Conservation (phyloP, 2,113 vertebrate genomes). For the Labeo rohita region DNA sequence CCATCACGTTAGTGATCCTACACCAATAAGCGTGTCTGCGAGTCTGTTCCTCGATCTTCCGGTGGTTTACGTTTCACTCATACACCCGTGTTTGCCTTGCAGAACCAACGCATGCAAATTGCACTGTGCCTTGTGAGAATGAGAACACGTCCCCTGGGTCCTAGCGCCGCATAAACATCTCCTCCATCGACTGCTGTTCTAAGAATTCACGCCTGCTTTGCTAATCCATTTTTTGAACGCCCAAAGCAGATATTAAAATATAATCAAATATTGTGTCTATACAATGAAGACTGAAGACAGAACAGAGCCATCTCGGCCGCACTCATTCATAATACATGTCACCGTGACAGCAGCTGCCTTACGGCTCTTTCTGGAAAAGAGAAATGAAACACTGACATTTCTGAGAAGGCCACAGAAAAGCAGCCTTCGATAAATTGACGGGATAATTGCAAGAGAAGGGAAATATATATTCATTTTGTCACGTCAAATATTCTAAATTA, state of each 20-base stretch:
- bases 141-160: conserved; percentile 42
- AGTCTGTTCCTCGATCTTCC: conserved; percentile 28
- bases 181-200: not conserved
- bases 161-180: conserved; percentile 30
- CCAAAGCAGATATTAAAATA: not conserved
- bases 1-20: conserved; percentile 68
- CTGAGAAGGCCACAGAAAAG: conserved; percentile 5
- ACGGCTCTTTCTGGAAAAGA: not conserved
- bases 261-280: not conserved
- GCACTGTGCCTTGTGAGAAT: not conserved
- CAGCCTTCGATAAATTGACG: not conserved
- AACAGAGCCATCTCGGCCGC: not conserved
- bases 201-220: not conserved
- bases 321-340: conserved; percentile 42
- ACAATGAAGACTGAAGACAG: not conserved
- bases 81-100: conserved; percentile 23
- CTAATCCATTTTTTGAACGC: not conserved
- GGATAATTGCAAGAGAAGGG: not conserved
- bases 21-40: not conserved
- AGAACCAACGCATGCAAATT: conserved; percentile 47
- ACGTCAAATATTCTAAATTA: not conserved
- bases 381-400: not conserved
- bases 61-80: conserved; percentile 43
- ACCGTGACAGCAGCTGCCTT: not conserved
- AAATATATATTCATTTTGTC: not conserved